Conservation (phyloP, 2,113 vertebrate genomes). For the Actenoides hombroni region DNA sequence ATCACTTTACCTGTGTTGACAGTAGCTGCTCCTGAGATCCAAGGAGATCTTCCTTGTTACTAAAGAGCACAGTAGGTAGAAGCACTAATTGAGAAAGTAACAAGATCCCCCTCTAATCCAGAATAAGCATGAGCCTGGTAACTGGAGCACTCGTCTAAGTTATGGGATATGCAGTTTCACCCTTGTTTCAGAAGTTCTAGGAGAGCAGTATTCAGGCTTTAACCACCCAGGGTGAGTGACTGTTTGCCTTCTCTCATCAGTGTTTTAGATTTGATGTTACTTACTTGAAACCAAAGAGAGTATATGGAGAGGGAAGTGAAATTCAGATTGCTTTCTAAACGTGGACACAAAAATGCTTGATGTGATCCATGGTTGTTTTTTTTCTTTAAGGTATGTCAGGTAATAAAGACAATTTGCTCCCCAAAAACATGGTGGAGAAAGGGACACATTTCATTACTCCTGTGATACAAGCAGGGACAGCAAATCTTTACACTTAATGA, state of each 20-base stretch:
- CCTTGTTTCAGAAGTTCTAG: not conserved
- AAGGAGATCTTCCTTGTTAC: not conserved
- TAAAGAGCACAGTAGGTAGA: not conserved
- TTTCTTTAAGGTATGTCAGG: not conserved
- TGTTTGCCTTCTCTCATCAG: not conserved
- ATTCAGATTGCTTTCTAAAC: not conserved
- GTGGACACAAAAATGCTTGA: not conserved
- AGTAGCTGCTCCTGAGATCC: not conserved
- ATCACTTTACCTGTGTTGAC: not conserved
- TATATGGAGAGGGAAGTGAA: not conserved
- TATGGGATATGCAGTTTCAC: not conserved
- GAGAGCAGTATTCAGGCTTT: not conserved
- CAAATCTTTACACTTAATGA: not conserved
- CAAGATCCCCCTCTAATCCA: not conserved
- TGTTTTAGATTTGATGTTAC: not conserved
- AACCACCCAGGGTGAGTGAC: too few species aligned
- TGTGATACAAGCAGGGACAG: not conserved
- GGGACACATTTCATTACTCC: not conserved
- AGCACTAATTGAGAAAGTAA: not conserved
- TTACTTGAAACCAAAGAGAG: not conserved
- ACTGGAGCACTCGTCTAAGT: accelerated
- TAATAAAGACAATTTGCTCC: not conserved
- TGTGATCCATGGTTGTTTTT: not conserved
- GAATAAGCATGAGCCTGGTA: not conserved
- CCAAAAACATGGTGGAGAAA: not conserved